Base-by-base conservation (phyloP, 1,140 invertebrate genomes). In the Anoplolepis gracilipes region DNA sequence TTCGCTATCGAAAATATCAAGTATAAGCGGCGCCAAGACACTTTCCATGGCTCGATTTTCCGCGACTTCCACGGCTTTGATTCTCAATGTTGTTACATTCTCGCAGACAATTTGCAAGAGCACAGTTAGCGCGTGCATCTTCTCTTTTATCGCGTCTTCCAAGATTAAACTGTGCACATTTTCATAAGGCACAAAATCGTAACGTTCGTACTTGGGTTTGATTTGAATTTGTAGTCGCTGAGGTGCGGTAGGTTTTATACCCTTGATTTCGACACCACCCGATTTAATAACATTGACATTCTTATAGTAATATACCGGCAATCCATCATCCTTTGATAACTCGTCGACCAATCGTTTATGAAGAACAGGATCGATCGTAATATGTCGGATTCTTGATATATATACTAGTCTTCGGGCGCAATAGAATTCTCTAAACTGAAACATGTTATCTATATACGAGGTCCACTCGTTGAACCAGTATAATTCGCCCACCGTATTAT, bases 391-490 rank as follows among this genome's bases (percentile, higher is more conserved):
- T 6, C 6, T 36, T 4, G 96, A 79, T 98, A 96, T 4, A 91
- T 97, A 97, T 0, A 99, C 95, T 91, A 97, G 97, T 42, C 97
- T 95, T 1, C 96, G 96, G 86, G 97, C 96, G 85, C 97, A 96
- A 55, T 97, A 96, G 25, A 99, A 94, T 86, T 99, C 97, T 59
- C 96, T 96, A 87, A 99, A 98, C 94, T 99, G 99, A 25, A 99
- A 96, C 97, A 99, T 98, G 0, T 98, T 99, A 92, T 99, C 99
- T 91, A 99, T 97, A 94, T 97, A 99, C 13, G 98, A 97, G 65
- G 99, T 97, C 98, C 98, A 99, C 92, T 99, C 98, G 70, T 97
- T 96, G 25, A 96, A 96, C 99, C 99, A 99, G 76, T 96, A 94
- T 42, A 99, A 93, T 90, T 96, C 95, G 16, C 98, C 98, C 62